These are phyloP conservation scores for Amiota minor DNA, from an alignment of 2,888 invertebrate species.

Conservation along the genomic window DNA sequence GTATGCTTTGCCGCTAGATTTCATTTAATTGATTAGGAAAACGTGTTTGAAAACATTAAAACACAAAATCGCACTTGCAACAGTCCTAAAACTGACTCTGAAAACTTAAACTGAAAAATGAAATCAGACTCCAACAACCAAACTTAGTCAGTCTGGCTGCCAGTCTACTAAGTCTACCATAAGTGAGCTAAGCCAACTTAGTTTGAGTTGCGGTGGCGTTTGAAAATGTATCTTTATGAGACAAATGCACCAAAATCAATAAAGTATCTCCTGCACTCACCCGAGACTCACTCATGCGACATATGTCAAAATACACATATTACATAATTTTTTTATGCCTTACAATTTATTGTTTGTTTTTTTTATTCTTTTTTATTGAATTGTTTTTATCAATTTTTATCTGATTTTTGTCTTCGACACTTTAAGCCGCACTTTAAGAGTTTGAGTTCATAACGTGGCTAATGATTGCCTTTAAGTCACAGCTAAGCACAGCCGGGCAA, in stretches of 20 bases:
- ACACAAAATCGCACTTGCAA: slow-evolving; percentile 18
- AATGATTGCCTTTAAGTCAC: slow-evolving; percentile 19
- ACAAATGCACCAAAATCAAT: slow-evolving; percentile 2
- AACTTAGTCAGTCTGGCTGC: not conserved
- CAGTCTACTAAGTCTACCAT: too few species aligned
- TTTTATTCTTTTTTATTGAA: not conserved
- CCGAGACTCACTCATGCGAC: not conserved
- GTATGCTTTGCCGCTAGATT: slow-evolving; percentile 45
- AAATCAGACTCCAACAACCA: not conserved
- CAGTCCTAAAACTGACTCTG: slow-evolving; percentile 7
- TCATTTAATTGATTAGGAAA: slow-evolving; percentile 60
- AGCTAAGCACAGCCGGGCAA: not conserved
- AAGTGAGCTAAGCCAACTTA: not conserved
- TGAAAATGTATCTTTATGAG: slow-evolving; percentile 3
- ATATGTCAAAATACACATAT: not conserved
- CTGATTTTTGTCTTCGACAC: slow-evolving; percentile 1
- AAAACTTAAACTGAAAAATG: not conserved
- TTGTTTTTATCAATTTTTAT: not conserved
- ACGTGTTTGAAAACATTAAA: slow-evolving; percentile 44
- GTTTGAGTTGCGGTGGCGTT: slow-evolving; percentile 12
- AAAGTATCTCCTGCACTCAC: slow-evolving; percentile 20
- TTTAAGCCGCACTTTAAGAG: slow-evolving; percentile 12
- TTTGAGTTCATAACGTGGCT: slow-evolving; percentile 24
- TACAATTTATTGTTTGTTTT: not conserved
- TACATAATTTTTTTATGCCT: too few species aligned